phyloP scores from a whole-genome alignment of 2,888 invertebrate species.

The Drosophila kanekoi region DNA sequence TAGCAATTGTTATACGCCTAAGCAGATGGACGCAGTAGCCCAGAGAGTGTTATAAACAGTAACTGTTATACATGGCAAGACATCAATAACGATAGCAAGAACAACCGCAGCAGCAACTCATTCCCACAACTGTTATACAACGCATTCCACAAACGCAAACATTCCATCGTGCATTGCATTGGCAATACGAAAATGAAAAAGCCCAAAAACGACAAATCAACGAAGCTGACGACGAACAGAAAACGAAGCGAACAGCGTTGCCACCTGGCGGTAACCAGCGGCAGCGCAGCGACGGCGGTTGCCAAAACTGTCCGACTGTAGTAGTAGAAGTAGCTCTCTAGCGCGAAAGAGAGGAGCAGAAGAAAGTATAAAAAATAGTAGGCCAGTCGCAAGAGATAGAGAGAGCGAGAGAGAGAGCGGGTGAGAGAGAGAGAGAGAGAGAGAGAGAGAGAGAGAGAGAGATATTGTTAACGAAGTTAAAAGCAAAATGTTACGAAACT shows the following conservation, averaged over 20 bases:
- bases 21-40: background rate
- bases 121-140: slow-evolving; percentile 32
- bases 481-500: slow-evolving; percentile 24
- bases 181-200: slow-evolving; percentile 5
- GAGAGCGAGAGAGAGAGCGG: slow-evolving; percentile 3
- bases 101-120: slow-evolving; percentile 1
- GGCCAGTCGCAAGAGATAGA: background rate
- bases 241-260: slow-evolving; percentile 47
- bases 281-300: slow-evolving; percentile 45
- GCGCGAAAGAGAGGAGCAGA: background rate
- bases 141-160: slow-evolving; percentile 45
- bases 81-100: too few species aligned
- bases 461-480: background rate
- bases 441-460: background rate
- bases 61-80: slow-evolving; percentile 16
- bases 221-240: slow-evolving; percentile 4
- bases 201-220: slow-evolving; percentile 20
- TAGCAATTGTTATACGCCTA: background rate
- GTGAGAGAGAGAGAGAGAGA: background rate
- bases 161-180: slow-evolving; percentile 35
- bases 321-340: slow-evolving; percentile 15
- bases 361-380: background rate
- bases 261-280: background rate
- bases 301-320: slow-evolving; percentile 42
- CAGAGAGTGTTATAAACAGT: background rate